These are phyloP conservation scores for Neodon shergylaensis DNA, from an alignment of 2,113 vertebrate species.

Conservation along the genomic window DNA sequence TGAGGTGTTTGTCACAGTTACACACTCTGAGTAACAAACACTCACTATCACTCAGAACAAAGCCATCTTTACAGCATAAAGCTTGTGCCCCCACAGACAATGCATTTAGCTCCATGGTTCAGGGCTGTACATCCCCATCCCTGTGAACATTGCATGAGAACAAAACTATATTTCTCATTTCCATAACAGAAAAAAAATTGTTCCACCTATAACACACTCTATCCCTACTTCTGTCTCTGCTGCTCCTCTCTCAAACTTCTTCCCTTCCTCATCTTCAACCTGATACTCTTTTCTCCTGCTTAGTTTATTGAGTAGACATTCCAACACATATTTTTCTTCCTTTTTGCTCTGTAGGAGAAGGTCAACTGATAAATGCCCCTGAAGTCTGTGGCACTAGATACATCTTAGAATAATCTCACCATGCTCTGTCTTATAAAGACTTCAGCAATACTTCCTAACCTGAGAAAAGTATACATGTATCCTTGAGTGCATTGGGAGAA, in stretches of 20 bases:
- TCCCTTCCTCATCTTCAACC: background rate
- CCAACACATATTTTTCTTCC: background rate
- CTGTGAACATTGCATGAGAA: background rate
- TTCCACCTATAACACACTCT: accelerated
- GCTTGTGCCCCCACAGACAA: background rate
- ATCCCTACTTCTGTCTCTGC: background rate
- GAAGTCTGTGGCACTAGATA: background rate
- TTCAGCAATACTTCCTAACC: background rate
- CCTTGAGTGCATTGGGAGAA: background rate
- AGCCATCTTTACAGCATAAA: background rate
- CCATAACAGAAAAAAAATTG: background rate
- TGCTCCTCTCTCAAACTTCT: background rate
- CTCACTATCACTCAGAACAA: background rate
- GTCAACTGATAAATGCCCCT: background rate
- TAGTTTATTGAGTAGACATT: background rate
- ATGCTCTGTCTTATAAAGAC: background rate
- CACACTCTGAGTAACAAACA: background rate
- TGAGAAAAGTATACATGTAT: background rate
- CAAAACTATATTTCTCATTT: background rate
- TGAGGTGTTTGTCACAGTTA: background rate
- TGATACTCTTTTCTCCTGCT: background rate
- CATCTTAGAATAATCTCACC: background rate
- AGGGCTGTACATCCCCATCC: too few relatives aligned
- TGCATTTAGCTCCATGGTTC: background rate
- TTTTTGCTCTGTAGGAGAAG: background rate